Evolutionary conservation across 2,797 vertebrate species (phyloP), one percentile per base, ranked within the genome.

Genomic region (Falco naumanni): DNA sequence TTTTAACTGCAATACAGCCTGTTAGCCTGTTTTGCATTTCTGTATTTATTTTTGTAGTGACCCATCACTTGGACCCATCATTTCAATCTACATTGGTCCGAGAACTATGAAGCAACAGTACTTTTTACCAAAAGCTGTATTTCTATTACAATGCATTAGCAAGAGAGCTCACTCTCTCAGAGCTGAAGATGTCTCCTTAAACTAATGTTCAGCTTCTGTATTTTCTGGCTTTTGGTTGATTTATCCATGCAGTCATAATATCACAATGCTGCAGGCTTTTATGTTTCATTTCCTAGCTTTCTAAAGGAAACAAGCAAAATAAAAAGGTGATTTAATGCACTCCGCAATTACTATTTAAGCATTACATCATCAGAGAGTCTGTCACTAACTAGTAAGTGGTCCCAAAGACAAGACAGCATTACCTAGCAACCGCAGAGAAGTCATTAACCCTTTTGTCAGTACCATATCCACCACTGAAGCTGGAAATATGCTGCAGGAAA

Each of bases 361-460:
- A 94, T 91, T 93, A 70, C 93, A 91, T 96, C 95, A 95, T 93
- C 87, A 94, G 92, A 96, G 95, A 93, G 34, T n/a, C 87, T 97
- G 92, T 93, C 95, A 90, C 91, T 94, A 84, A 56, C 79, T 81
- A 90, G 76, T 69, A 89, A 96, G 82, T 88, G 59, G 85, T 94
- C 91, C 80, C 70, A 84, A 47, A 64, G 96, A 93, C 89, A 95
- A 90, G 89, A 84, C 74, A 93, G 79, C 37, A 96, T 93, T 90
- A 94, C 95, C 89, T 96, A 97, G 95, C 96, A 97, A 97, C 96
- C 70, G 87, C 87, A 79, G 82, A 91, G 76, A 79, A 84, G 63
- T 54, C 56, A 70, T 96, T 97, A 97, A 96, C 95, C 59, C 89
- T 93, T 94, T 93, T 64, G 41, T 82, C 63, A 84, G 56, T 45